Evolutionary conservation across 2,797 vertebrate species (phyloP), one percentile per base, ranked within the genome.

Genomic region (Nyctalus aviator): DNA sequence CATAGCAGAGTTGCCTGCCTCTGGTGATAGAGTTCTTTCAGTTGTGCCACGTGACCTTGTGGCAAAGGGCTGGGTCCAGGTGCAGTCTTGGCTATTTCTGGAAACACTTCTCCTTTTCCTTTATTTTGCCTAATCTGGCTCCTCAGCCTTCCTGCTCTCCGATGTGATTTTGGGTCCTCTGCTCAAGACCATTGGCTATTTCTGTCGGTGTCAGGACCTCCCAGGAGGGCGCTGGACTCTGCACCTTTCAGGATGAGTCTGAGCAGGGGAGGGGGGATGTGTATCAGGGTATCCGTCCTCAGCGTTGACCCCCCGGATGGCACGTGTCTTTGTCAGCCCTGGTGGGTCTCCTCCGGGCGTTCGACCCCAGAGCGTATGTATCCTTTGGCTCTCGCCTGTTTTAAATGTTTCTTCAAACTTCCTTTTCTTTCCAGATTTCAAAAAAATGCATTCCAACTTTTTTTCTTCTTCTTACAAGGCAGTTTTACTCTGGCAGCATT

Each of bases 61-160:
- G 84, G 82, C 76, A 30, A 25, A 88, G 71, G 89, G 32, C 48
- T 76, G 86, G 84, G 84, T 91, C 89, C 76, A 91, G 95, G 94
- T 95, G 94, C 81, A 86, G 62, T n/a, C 68, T 53, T 50, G 27
- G 78, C 78, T 94, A 68, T 93, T 96, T 97, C 86, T 90, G 86
- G 91, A 94, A 92, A 83, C 69, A 55, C n/a, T 93, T 94, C 79
- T 83, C 89, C 86, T 95, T 90, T 89, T 89, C 76, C 71, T 77
- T 48, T 88, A 41, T 85, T 92, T 94, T 68, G 44, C 73, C 12
- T 15, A 59, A 37, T 75, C 72, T 77, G 53, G 59, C 27, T 53
- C 27, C 18, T 64, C 59, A 9, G 57, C 41, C 17, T 8, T 59
- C 57, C 32, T 88, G 20, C 20, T 75, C 50, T 91, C 21, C 48